phyloP scores from a whole-genome alignment of 2,888 invertebrate genomes.

The Monochamus alternatus region DNA sequence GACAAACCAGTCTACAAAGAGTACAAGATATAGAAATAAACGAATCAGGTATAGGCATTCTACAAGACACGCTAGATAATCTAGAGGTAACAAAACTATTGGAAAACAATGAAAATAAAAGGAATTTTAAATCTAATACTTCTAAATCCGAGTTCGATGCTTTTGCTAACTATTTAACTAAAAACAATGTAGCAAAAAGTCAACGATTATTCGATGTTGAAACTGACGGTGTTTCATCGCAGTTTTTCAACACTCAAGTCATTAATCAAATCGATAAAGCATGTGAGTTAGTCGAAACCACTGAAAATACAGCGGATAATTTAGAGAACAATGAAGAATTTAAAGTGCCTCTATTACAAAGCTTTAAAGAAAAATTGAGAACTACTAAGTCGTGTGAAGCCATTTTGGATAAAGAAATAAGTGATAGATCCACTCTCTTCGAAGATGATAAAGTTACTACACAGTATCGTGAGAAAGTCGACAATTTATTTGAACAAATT shows the following conservation, averaged over 20 bases:
- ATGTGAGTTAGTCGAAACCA: conserved; percentile 1
- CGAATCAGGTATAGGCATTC: conserved; percentile 28
- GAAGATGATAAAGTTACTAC: conserved; percentile 53
- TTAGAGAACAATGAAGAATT: conserved; percentile 28
- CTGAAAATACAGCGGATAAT: not conserved
- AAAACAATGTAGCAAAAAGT: conserved; percentile 24
- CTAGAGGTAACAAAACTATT: conserved; percentile 39
- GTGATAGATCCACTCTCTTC: conserved; percentile 53
- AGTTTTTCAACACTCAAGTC: conserved; percentile 62
- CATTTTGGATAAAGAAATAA: conserved; percentile 42
- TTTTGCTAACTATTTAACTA: conserved; percentile 54
- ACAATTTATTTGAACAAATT: conserved; percentile 70
- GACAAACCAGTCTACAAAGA: not conserved
- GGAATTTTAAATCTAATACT: not conserved
- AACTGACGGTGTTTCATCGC: conserved; percentile 38
- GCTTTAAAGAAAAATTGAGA: conserved; percentile 50
- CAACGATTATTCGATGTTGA: conserved; percentile 13
- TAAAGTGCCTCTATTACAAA: conserved; percentile 45
- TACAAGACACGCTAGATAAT: conserved; percentile 50
- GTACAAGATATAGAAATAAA: conserved; percentile 14
- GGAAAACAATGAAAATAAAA: conserved; percentile 14
- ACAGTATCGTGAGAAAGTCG: conserved; percentile 68
- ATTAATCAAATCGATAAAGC: conserved; percentile 58
- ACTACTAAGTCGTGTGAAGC: conserved; percentile 25
- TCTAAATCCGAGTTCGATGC: conserved; percentile 53